Conservation (phyloP, 2,888 invertebrate genomes). For the Sepioteuthis lessoniana region DNA sequence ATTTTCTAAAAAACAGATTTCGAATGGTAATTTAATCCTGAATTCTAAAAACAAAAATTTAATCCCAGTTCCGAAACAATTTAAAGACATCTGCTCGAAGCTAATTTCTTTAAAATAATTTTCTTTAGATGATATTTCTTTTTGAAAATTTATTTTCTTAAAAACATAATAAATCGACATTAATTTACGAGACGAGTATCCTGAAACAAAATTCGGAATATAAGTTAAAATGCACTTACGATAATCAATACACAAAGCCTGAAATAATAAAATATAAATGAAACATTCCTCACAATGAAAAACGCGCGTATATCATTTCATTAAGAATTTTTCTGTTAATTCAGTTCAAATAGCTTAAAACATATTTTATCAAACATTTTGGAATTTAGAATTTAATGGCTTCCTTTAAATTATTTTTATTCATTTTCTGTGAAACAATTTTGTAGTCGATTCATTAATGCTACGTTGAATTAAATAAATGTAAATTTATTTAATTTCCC, state of each 20-base stretch:
- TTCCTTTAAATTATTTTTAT: no score
- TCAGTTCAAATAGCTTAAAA: no score
- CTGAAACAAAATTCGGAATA: neutral
- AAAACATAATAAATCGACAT: neutral
- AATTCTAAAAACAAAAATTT: neutral
- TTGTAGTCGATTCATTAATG: no score
- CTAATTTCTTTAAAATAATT: slow-evolving; percentile 33
- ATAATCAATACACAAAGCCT: neutral
- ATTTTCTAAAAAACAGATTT: neutral
- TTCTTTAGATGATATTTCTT: neutral
- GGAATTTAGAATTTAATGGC: no score
- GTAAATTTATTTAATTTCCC: no score
- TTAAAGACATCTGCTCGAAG: neutral
- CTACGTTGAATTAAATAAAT: no score
- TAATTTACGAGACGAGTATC: neutral
- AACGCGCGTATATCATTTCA: neutral
- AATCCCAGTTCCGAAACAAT: neutral
- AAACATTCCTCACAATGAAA: neutral
- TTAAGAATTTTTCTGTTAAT: no score
- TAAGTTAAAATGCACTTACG: neutral
- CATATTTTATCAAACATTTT: no score
- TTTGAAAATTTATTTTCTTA: neutral
- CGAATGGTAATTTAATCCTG: neutral
- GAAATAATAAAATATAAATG: neutral
- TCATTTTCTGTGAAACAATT: no score